Conservation (phyloP, 1,140 invertebrate genomes). For the Protaetia brevitarsis region DNA sequence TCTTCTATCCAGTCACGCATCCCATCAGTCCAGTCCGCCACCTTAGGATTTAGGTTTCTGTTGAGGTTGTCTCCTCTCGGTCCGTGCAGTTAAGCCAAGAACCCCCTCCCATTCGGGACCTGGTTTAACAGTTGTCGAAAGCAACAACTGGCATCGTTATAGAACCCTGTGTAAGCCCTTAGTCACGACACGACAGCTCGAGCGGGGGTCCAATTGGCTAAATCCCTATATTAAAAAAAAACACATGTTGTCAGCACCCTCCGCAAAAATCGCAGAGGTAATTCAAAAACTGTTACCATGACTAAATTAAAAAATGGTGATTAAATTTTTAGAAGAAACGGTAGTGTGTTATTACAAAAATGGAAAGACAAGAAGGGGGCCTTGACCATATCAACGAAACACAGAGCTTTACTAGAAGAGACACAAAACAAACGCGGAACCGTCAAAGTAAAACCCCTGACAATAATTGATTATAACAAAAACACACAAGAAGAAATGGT, state of each 20-base stretch:
- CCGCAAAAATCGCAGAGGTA: neutral
- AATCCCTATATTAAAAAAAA: neutral
- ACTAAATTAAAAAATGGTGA: neutral
- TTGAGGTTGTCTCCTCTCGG: too few species aligned
- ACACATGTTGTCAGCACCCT: neutral
- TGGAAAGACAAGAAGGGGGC: neutral
- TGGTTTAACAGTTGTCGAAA: too few species aligned
- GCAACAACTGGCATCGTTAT: too few species aligned
- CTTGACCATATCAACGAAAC: neutral
- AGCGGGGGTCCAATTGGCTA: neutral
- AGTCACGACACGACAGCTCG: too few species aligned
- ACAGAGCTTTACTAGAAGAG: neutral
- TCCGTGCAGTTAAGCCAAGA: too few species aligned
- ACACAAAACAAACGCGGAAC: neutral
- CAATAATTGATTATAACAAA: neutral
- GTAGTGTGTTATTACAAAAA: neutral
- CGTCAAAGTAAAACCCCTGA: neutral
- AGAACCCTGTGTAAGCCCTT: too few species aligned
- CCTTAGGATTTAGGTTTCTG: too few species aligned
- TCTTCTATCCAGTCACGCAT: too few species aligned
- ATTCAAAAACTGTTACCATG: neutral
- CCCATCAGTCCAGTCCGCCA: too few species aligned
- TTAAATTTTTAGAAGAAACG: neutral
- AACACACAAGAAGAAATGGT: neutral
- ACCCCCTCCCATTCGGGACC: too few species aligned